Conservation (phyloP, 2,888 invertebrate species). For the Xestia xanthographa region DNA sequence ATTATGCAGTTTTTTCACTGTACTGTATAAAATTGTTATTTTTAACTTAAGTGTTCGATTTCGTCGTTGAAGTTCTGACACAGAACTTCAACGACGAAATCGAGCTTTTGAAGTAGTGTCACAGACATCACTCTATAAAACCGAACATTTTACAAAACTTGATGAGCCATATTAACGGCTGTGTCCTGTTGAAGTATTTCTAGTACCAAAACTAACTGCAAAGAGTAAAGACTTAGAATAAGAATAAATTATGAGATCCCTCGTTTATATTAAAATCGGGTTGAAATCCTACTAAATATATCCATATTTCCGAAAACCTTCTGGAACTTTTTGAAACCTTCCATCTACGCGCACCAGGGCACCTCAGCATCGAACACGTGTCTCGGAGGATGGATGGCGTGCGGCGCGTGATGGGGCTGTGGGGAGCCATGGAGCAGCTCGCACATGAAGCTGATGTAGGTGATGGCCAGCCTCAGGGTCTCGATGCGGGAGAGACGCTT, state of each 20-base stretch:
- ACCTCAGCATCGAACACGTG: slow-evolving; percentile 88
- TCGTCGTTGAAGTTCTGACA: no score
- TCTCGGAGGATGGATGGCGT: slow-evolving; percentile 79
- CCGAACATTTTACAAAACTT: not conserved
- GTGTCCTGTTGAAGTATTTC: not conserved
- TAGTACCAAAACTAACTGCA: no score
- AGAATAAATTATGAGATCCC: slow-evolving; percentile 25
- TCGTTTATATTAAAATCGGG: not conserved
- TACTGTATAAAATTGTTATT: no score
- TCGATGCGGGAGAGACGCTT: slow-evolving; percentile 98
- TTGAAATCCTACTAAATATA: not conserved
- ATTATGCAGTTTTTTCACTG: no score
- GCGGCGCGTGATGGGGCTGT: slow-evolving; percentile 82
- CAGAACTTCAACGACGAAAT: no score
- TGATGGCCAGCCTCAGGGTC: slow-evolving; percentile 97
- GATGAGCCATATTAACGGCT: not conserved
- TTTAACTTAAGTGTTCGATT: no score
- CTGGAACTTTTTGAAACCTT: not conserved
- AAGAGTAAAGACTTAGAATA: not conserved
- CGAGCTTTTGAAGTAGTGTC: not conserved
- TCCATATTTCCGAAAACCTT: not conserved
- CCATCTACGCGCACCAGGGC: slow-evolving; percentile 85
- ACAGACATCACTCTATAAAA: not conserved
- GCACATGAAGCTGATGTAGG: slow-evolving; percentile 99
- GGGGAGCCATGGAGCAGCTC: slow-evolving; percentile 94